Evolutionary conservation across 64 coral and sea anemone genomes (phyloP).

Genomic region (Trachythela sp.): DNA sequence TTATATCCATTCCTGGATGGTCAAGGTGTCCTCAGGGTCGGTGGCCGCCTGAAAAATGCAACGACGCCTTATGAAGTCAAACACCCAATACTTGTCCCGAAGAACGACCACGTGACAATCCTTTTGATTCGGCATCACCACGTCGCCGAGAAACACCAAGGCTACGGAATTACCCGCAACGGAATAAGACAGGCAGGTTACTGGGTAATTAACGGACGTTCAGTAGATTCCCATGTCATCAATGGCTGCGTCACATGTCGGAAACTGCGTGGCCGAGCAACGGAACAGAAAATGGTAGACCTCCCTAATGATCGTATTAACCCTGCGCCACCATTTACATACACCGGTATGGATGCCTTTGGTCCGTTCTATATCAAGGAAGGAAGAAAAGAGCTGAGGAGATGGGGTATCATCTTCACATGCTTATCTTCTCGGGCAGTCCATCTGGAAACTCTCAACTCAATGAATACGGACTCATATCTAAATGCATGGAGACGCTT

Average conservation of each 20-base stretch:
- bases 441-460: slow-evolving; percentile 54
- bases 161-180: background rate
- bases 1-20: slow-evolving; percentile 44
- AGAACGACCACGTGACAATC: slow-evolving; percentile 34
- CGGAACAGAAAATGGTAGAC: slow-evolving; percentile 40
- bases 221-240: background rate
- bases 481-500: background rate
- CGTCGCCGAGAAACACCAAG: background rate
- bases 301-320: slow-evolving; percentile 28
- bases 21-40: slow-evolving; percentile 48
- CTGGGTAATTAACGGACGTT: slow-evolving; percentile 34
- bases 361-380: slow-evolving; percentile 46
- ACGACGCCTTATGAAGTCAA: background rate
- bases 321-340: slow-evolving; percentile 4
- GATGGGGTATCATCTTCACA: slow-evolving; percentile 53
- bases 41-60: slow-evolving; percentile 37
- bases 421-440: slow-evolving; percentile 40
- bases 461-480: background rate
- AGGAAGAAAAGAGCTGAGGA: slow-evolving; percentile 7
- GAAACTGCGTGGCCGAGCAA: background rate
- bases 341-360: slow-evolving; percentile 41
- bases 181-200: slow-evolving; percentile 31
- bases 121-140: background rate
- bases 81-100: slow-evolving; percentile 43
- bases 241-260: slow-evolving; percentile 20